Conservation (phyloP, 2,888 invertebrate genomes). For the Pachydiplax longipennis region DNA sequence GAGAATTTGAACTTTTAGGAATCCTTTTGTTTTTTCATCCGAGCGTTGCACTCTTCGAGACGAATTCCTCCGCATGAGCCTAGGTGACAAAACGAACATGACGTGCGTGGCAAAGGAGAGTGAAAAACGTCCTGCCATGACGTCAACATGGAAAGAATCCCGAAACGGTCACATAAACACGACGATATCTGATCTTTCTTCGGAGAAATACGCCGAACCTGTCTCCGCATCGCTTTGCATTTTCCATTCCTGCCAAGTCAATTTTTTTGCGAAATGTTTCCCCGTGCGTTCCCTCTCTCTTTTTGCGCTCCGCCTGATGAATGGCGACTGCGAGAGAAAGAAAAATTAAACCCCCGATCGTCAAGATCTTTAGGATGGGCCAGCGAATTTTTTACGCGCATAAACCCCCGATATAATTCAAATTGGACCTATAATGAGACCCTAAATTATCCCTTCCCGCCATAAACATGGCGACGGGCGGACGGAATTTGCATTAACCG, state of each 20-base stretch:
- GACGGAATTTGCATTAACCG: slow-evolving; percentile 21
- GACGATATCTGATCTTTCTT: not conserved
- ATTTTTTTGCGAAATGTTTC: not conserved
- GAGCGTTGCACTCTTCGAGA: not conserved
- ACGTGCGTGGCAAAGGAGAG: not conserved
- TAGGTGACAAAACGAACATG: not conserved
- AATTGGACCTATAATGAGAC: not conserved
- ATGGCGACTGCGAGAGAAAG: not conserved
- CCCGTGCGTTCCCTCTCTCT: too few species aligned
- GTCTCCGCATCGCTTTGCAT: not conserved
- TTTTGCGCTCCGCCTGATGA: too few species aligned
- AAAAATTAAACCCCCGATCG: not conserved
- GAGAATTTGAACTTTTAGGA: not conserved
- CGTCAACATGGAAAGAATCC: not conserved
- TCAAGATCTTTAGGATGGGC: not conserved
- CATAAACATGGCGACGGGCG: not conserved
- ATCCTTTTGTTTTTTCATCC: not conserved
- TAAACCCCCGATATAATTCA: not conserved
- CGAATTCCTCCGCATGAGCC: not conserved
- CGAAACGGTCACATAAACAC: not conserved
- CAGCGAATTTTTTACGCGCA: not conserved
- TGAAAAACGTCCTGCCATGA: not conserved
- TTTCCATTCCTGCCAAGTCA: not conserved
- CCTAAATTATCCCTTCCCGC: not conserved
- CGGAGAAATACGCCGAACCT: not conserved